Percentiles rank a stretch among this genome's conserved stretches.
phyloP scores from a whole-genome alignment of 2,113 vertebrate genomes.

The Passerina amoena region DNA sequence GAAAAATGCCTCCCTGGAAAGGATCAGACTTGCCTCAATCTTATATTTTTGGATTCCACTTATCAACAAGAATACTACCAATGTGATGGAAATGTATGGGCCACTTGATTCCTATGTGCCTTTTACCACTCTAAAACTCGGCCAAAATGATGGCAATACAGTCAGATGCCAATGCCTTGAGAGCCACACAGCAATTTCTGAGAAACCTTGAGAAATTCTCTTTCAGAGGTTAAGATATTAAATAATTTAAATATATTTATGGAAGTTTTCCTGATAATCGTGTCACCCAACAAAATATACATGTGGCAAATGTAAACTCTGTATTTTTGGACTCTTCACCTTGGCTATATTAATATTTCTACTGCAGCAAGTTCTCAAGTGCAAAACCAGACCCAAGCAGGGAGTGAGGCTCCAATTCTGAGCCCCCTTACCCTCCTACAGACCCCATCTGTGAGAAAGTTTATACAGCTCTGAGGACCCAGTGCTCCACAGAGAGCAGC shows the following conservation, averaged over 20 bases:
- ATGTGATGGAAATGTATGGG: neutral
- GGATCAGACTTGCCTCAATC: neutral
- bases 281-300: neutral
- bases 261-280: neutral
- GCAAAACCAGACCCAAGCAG: neutral
- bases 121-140: neutral
- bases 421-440: neutral
- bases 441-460: neutral
- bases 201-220: neutral
- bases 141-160: neutral
- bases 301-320: neutral
- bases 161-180: neutral
- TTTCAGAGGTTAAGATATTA: neutral
- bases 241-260: neutral
- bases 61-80: neutral
- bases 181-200: neutral
- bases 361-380: neutral
- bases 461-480: rapidly evolving
- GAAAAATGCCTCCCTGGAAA: neutral
- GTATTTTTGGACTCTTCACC: neutral
- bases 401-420: neutral
- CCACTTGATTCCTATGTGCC: neutral
- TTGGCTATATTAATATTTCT: neutral
- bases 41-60: neutral
- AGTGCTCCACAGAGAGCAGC: neutral